Conservation (phyloP, 2,797 vertebrate genomes). For the Falco novaeseelandiae region DNA sequence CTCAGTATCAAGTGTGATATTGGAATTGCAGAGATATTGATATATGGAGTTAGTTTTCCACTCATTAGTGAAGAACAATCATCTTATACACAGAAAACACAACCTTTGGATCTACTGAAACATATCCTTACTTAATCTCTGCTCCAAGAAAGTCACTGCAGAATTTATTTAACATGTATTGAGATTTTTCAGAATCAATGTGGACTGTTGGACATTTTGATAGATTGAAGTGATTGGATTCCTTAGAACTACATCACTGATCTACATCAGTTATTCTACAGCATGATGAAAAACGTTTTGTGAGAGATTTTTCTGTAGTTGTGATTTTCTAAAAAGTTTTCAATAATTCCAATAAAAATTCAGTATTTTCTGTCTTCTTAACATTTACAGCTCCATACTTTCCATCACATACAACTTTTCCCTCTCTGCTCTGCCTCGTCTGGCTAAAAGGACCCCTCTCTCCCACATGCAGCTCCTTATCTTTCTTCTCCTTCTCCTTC, state of each 20-base stretch:
- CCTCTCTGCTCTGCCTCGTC: background rate
- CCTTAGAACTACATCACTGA: background rate
- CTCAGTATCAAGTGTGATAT: rapidly evolving
- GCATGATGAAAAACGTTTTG: background rate
- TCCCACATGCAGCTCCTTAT: background rate
- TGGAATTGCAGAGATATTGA: background rate
- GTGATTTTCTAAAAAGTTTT: background rate
- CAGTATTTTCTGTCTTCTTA: background rate
- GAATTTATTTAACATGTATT: background rate
- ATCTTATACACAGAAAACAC: background rate
- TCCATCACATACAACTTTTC: background rate
- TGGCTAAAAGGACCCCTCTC: background rate
- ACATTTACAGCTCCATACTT: rapidly evolving
- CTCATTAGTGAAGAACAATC: background rate
- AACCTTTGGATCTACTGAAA: background rate
- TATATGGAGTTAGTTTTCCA: background rate
- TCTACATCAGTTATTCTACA: background rate
- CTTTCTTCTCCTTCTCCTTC: background rate
- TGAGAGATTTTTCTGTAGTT: background rate
- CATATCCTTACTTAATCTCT: background rate
- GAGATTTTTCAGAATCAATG: background rate
- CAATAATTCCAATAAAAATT: background rate
- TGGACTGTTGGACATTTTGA: rapidly evolving
- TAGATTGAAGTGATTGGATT: background rate
- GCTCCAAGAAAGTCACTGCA: background rate